Evolutionary conservation across 1,140 invertebrate genomes (phyloP), one percentile per base, ranked within the genome.

Genomic region (Philopotamus ludificatus): DNA sequence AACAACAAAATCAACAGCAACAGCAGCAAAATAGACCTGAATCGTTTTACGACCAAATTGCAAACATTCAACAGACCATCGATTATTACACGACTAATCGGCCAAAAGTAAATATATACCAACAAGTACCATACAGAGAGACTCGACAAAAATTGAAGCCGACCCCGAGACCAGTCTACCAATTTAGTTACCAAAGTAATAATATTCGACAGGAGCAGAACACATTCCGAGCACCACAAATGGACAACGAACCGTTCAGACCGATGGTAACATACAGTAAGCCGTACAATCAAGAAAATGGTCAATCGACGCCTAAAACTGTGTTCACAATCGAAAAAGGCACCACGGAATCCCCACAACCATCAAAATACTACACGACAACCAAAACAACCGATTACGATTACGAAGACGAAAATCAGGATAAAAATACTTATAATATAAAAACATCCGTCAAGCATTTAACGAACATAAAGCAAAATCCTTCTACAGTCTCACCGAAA

Each of bases 211-310:
- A 74, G 16, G 76, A 79, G 55, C 77, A 79, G 63, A 66, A 77
- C 54, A 74, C 73, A 21, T 78, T 81, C 71, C 75, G 82, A 53
- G 75, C 83, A 20, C 81, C 83, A 12, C 78, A 79, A 69, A 71
- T 85, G 65, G 74, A 80, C 60, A 77, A 82, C 12, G 82, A 86
- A 71, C 81, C 83, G 20, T 86, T 87, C 72, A 79, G 83, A 59
- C 85, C 85, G 3, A 83, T 83, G 75, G 83, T 84, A 8, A 82
- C 85, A 69, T 87, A 87, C 71, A 86, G 84, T 70, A 83, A 84
- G 42, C 82, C 82, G 3, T 82, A 82, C 63, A 80, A 84, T 65
- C 71, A 81, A 18, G 76, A 79, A 64, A 80, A 82, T 59, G 80
- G 82, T 12, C 81, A 81, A 62, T 54, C 58, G 12, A 61, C 59